Evolutionary conservation across 2,113 vertebrate species (phyloP), one percentile per base, ranked within the genome.

Genomic region (Silurus asotus): DNA sequence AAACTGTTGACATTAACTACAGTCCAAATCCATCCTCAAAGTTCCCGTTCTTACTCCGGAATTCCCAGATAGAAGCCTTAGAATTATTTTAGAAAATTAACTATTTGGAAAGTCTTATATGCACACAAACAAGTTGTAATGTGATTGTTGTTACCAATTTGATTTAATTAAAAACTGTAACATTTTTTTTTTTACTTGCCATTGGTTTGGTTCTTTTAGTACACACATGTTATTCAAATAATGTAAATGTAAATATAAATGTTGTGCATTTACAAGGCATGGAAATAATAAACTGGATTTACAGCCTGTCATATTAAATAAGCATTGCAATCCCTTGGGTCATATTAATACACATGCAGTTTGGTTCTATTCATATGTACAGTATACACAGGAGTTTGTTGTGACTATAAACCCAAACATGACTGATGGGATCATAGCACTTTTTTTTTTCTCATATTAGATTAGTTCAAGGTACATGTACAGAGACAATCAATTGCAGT

Each of bases 311-410:
- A 5, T 23, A 8, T 55, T 6, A 61, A 59, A 23, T 4, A 72
- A 8, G 37, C 45, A 51, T 48, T 75, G 55, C 65, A 53, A n/a
- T 62, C 51, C 4, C 17, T 55, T 69, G 84, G 37, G 61, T 65
- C 28, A 25, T 85, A 65, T 67, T 19, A 80, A 7, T 67, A 67
- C 51, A 69, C 14, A 25, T 15, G 25, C 53, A 20, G 76, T 49
- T 80, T 4, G 48, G n/a, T 49, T 25, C 37, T 37, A 69, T 59
- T 85, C 6, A 17, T 69, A 53, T 77, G 19, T 72, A 86, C 51
- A 72, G 11, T 72, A 86, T 61, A 72, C 20, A 72, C 37, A 65
- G 51, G 23, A 45, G 69, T 74, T 74, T 84, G 20, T 84, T 75
- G 20, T 20, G 61, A 48, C 15, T 61, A 53, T 84, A 69, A 5